phyloP scores from a whole-genome alignment of 2,797 vertebrate species.

The Centropyge bicolor region DNA sequence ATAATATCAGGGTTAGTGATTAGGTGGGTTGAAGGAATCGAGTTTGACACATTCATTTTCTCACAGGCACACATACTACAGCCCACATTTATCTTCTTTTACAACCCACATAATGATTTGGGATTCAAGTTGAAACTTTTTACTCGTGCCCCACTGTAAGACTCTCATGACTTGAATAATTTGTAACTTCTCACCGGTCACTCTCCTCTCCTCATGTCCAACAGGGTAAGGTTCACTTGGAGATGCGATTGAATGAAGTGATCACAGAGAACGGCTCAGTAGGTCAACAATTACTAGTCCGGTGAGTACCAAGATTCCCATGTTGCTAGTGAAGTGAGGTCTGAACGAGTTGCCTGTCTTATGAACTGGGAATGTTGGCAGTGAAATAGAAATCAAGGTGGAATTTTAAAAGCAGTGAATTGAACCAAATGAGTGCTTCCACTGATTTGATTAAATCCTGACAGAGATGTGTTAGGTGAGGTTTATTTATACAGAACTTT shows the following conservation, averaged over 20 bases:
- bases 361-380: slow-evolving; percentile 4
- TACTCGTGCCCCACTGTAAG: background rate
- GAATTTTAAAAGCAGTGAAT: slow-evolving; percentile 15
- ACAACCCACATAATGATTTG: slow-evolving; percentile 11
- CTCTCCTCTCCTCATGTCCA: slow-evolving; percentile 42
- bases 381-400: background rate
- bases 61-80: slow-evolving; percentile 6
- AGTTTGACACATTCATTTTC: slow-evolving; percentile 23
- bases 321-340: background rate
- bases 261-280: slow-evolving; percentile 96
- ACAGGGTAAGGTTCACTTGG: slow-evolving; percentile 98
- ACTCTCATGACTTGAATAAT: slow-evolving; percentile 30
- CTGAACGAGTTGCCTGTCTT: slow-evolving; percentile 7
- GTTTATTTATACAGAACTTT: no score
- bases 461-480: background rate
- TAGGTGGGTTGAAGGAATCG: background rate
- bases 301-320: slow-evolving; percentile 86
- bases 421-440: background rate
- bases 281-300: slow-evolving; percentile 94
- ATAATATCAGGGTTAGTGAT: background rate
- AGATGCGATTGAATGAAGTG: slow-evolving; percentile 96
- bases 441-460: background rate
- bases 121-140: slow-evolving; percentile 18
- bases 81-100: slow-evolving; percentile 24
- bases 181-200: slow-evolving; percentile 20